Percentiles rank a stretch among this genome's conserved stretches.
These are phyloP conservation scores for Ganaspis brasiliensis DNA, from an alignment of 2,888 invertebrate genomes.

Conservation along the genomic window DNA sequence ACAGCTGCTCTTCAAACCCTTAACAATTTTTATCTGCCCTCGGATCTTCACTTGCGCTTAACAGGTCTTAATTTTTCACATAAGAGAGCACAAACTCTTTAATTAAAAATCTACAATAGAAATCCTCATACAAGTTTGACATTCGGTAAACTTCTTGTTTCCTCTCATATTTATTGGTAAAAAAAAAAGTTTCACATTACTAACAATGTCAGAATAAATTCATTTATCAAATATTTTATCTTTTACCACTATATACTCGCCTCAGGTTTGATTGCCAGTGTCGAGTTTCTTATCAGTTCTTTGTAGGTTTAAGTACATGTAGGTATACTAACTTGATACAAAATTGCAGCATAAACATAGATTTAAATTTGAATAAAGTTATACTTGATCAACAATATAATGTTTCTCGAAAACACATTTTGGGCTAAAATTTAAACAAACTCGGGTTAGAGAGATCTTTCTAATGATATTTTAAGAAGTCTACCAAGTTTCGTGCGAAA, in stretches of 20 bases:
- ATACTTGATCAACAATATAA: too few relatives aligned
- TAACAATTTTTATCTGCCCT: conserved; percentile 53
- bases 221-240: conserved; percentile 16
- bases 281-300: conserved; percentile 1
- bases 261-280: neutral
- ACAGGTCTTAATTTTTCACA: conserved; percentile 37
- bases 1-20: conserved; percentile 67
- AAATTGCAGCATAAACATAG: too few relatives aligned
- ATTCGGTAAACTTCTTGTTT: neutral
- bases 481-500: too few relatives aligned
- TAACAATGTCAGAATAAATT: neutral
- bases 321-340: too few relatives aligned
- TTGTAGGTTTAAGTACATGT: conserved; percentile 40
- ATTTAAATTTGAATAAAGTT: too few relatives aligned
- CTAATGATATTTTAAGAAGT: too few relatives aligned
- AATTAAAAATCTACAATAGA: conserved; percentile 24
- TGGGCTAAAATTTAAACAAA: too few relatives aligned
- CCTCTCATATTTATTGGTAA: neutral
- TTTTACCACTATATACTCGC: neutral
- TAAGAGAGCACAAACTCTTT: conserved; percentile 24
- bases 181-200: neutral
- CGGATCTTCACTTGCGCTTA: conserved; percentile 46
- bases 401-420: too few relatives aligned
- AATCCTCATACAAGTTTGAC: too few relatives aligned
- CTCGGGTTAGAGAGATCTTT: too few relatives aligned